Evolutionary conservation across 2,888 invertebrate species (phyloP).

Genomic region (Periphyllus acericola): DNA sequence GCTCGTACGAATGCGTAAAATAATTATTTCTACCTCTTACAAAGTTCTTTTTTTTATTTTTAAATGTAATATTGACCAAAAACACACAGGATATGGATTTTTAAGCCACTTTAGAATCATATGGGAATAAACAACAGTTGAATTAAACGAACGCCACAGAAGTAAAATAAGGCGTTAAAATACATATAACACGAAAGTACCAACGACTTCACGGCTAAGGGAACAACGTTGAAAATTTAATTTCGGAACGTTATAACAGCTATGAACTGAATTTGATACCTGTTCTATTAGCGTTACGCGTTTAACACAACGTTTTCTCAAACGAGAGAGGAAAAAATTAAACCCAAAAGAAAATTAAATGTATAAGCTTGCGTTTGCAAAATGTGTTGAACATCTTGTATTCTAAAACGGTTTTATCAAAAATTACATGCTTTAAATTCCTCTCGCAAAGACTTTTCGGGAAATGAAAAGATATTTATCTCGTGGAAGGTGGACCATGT

Average conservation of each 20-base stretch:
- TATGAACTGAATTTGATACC: not conserved
- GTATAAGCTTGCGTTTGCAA: not conserved
- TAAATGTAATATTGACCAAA: not conserved
- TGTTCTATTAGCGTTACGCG: not conserved
- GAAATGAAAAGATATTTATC: conserved; percentile 42
- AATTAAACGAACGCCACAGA: not conserved
- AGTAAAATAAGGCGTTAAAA: not conserved
- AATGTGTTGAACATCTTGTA: conserved; percentile 26
- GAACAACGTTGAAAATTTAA: no score
- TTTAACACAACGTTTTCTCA: not conserved
- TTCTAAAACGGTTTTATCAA: conserved; percentile 23
- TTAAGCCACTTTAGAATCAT: not conserved
- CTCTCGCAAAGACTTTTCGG: conserved; percentile 3
- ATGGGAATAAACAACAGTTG: not conserved
- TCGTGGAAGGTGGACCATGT: not conserved
- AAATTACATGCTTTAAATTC: conserved; percentile 28
- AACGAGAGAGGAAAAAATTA: not conserved
- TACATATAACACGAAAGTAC: no score
- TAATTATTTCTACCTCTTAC: not conserved
- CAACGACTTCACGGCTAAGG: no score
- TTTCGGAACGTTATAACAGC: not conserved
- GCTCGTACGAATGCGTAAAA: not conserved
- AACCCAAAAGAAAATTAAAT: not conserved
- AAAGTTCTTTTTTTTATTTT: not conserved
- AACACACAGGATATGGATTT: not conserved